Evolutionary conservation across 64 coral and sea anemone genomes (phyloP), one percentile per base, ranked within the genome.

Genomic region (Platygyra sinensis): DNA sequence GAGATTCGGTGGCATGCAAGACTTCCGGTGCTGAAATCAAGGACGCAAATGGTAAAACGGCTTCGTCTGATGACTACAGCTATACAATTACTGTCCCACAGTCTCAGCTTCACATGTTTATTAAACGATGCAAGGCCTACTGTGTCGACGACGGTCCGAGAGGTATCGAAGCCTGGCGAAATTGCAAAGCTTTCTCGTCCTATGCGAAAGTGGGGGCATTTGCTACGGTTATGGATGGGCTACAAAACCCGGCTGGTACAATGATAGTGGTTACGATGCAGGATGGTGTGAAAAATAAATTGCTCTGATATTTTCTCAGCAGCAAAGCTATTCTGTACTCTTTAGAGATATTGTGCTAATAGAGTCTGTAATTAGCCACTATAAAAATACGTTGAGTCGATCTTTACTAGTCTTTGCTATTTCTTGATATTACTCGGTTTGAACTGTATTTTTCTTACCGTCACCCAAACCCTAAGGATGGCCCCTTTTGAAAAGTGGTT

Each of bases 221-320:
- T 79, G 77, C 36, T 79, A 79, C 49, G 55, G 77, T 52, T 79
- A 79, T 59, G 77, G 77, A 13, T 79, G 77, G 77, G 2, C 10
- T 10, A 28, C 12, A 36, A 28, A 24, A n/a, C 77, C 77, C 18
- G 12, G 20, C 42, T 80, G 77, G 77, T 59, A 22, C 38, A 33
- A 18, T 50, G 77, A 80, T 17, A 80, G 50, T 80, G 38, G 51
- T 11, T 80, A 80, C 77, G 28, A 80, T 36, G 19, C 46, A 54
- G 50, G 38, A 80, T 80, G 54, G 20, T 80, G 49, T 80, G 77
- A 50, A 80, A 80, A 80, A 2, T 80, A 80, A 13, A 57, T 57
- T 16, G 1, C 54, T 57, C 10, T 12, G 11, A 15, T 57, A 57
- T 57, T 46, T 46, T 8, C 42, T 46, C 42, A 6, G 42, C 42